Evolutionary conservation across 2,113 vertebrate genomes (phyloP).

Genomic region (Promerops cafer): DNA sequence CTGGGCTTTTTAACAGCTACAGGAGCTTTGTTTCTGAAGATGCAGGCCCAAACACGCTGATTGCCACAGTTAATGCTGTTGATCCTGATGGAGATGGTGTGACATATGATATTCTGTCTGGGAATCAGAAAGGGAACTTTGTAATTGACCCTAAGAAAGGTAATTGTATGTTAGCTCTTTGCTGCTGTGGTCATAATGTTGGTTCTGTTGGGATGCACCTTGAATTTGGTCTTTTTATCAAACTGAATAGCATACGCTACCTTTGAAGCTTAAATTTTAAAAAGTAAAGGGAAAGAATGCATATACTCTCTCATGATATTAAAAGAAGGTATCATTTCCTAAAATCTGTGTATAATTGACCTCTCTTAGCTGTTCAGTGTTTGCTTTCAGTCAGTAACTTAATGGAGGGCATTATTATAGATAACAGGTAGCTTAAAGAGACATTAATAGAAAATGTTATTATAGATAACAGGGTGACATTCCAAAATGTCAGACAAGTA

Average conservation of each 20-base stretch:
- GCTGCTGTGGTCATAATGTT: background rate
- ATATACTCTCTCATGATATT: background rate
- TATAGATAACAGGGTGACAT: background rate
- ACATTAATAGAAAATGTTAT: background rate
- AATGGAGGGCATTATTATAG: background rate
- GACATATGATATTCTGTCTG: conserved; percentile 78
- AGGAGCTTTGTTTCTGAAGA: conserved; percentile 89
- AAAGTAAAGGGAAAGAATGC: background rate
- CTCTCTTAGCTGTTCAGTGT: background rate
- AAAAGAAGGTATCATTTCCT: background rate
- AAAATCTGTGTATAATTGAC: background rate
- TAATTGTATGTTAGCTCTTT: conserved; percentile 5
- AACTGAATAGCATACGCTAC: background rate
- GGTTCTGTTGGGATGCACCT: background rate
- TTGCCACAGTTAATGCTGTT: conserved; percentile 84
- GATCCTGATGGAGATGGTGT: conserved; percentile 88
- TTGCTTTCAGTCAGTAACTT: background rate
- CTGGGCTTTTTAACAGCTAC: conserved; percentile 72
- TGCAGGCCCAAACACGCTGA: conserved; percentile 83
- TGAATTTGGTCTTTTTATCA: background rate
- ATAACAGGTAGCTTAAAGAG: background rate
- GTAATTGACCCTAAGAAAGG: conserved; percentile 87
- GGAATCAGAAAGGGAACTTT: conserved; percentile 84
- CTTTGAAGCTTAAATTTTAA: background rate
- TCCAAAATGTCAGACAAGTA: background rate